These are phyloP conservation scores for Drosophila ercepeae DNA, from an alignment of 1,140 invertebrate species.

Conservation along the genomic window DNA sequence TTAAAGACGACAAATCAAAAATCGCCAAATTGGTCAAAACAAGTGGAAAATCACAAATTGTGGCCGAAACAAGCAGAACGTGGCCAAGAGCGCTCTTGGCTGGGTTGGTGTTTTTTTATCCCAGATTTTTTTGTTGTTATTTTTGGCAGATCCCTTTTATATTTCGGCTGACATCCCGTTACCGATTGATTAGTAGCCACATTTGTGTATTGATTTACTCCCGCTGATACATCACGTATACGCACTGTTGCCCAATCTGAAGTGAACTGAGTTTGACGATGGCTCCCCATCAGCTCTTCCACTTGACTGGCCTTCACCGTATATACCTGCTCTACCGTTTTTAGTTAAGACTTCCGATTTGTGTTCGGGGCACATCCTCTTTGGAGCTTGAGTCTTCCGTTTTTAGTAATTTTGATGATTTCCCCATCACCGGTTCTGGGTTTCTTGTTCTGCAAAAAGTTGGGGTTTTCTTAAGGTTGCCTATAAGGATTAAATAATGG, in stretches of 20 bases:
- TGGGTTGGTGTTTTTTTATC: constrained; percentile 15
- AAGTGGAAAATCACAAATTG: constrained; percentile 75
- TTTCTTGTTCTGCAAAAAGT: neutral
- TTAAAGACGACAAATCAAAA: constrained; percentile 72
- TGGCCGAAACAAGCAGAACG: constrained; percentile 48
- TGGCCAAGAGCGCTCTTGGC: constrained; percentile 56
- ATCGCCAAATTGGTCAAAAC: constrained; percentile 74
- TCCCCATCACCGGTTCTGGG: constrained; percentile 35
- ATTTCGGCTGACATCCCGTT: constrained; percentile 31
- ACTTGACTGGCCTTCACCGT: constrained; percentile 41
- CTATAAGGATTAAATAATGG: neutral
- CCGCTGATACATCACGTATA: constrained; percentile 67
- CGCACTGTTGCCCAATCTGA: constrained; percentile 21
- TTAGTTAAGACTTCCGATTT: constrained; percentile 72
- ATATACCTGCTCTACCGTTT: constrained; percentile 55
- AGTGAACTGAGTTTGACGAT: constrained; percentile 3
- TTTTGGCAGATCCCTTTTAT: neutral
- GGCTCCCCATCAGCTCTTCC: constrained; percentile 44
- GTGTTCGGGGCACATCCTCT: constrained; percentile 41
- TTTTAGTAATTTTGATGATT: constrained; percentile 58
- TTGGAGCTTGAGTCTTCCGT: constrained; percentile 59
- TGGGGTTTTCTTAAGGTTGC: neutral
- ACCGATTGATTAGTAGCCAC: constrained; percentile 43
- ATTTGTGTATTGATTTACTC: constrained; percentile 71
- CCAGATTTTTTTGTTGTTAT: constrained; percentile 9